Percentiles rank a stretch among this genome's conserved stretches.
These are phyloP conservation scores for Catalaphyllia jardinei DNA, from an alignment of 64 coral and sea anemone genomes.

Conservation along the genomic window DNA sequence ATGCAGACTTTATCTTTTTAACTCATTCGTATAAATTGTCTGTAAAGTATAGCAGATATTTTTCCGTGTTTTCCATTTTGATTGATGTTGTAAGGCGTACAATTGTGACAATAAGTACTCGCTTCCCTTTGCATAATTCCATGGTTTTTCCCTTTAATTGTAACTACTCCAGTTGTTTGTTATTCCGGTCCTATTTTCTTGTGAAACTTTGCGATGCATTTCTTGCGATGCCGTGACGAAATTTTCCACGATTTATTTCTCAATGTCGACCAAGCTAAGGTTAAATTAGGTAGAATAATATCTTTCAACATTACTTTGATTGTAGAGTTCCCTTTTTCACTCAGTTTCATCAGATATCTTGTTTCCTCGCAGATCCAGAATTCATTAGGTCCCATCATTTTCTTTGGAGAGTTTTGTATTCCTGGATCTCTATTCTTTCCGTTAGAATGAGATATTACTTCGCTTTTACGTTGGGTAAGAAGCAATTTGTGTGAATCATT, in stretches of 20 bases:
- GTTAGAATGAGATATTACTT: constrained; percentile 85
- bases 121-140: too few relatives aligned
- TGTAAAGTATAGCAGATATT: not conserved
- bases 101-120: too few relatives aligned
- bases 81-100: not conserved
- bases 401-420: constrained; percentile 54
- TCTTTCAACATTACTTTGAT: not conserved
- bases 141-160: too few relatives aligned
- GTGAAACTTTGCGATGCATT: too few relatives aligned
- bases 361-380: constrained; percentile 13
- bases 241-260: too few relatives aligned
- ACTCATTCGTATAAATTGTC: too few relatives aligned
- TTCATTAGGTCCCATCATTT: constrained; percentile 21
- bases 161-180: too few relatives aligned
- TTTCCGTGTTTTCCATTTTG: too few relatives aligned
- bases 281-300: not conserved
- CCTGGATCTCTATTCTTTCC: constrained; percentile 63
- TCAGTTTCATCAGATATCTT: too few relatives aligned
- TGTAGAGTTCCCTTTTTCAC: not conserved
- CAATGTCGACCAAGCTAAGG: not conserved
- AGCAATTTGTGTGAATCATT: not conserved
- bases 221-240: too few relatives aligned
- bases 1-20: too few relatives aligned
- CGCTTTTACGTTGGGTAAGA: constrained; percentile 73
- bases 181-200: too few relatives aligned